These are phyloP conservation scores for Scaptomyza montana DNA, from an alignment of 1,140 invertebrate species.

Conservation along the genomic window DNA sequence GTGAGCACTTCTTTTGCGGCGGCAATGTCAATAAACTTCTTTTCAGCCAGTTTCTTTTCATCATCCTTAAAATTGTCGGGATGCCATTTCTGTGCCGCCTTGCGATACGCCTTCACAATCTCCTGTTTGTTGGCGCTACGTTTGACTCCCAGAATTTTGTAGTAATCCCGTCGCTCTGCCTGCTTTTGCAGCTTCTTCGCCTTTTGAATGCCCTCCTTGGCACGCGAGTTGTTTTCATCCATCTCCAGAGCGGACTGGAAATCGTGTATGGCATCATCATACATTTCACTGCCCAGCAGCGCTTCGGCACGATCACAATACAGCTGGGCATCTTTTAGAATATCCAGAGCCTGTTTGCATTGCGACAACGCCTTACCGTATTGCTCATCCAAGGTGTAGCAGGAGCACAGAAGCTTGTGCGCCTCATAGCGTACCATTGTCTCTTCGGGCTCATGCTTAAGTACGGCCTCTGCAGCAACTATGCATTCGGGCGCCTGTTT, in stretches of 20 bases:
- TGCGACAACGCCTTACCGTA: slow-evolving; percentile 87
- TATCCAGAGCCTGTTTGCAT: slow-evolving; percentile 92
- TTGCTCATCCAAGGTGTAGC: slow-evolving; percentile 89
- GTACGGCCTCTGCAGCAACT: slow-evolving; percentile 87
- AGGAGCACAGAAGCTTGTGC: slow-evolving; percentile 90
- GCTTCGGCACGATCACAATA: slow-evolving; percentile 97
- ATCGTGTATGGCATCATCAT: slow-evolving; percentile 95
- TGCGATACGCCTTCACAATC: slow-evolving; percentile 98
- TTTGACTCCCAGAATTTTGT: slow-evolving; percentile 95
- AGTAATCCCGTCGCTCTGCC: slow-evolving; percentile 97
- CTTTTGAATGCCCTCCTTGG: slow-evolving; percentile 94
- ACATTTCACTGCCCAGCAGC: slow-evolving; percentile 94
- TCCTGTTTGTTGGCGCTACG: slow-evolving; percentile 94
- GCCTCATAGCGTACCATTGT: slow-evolving; percentile 90
- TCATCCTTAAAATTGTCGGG: slow-evolving; percentile 97
- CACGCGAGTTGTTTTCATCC: slow-evolving; percentile 91
- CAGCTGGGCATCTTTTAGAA: slow-evolving; percentile 90
- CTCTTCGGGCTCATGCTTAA: slow-evolving; percentile 88
- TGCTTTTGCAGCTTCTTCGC: slow-evolving; percentile 98
- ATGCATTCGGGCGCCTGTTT: slow-evolving; percentile 92
- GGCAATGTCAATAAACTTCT: slow-evolving; percentile 99
- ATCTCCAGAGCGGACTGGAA: slow-evolving; percentile 94
- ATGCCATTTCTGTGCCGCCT: slow-evolving; percentile 99
- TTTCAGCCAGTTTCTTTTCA: slow-evolving; percentile 97
- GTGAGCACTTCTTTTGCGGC: slow-evolving; percentile 98